Evolutionary conservation across 2,888 invertebrate species (phyloP), one percentile per base, ranked within the genome.

Genomic region (Stenodema calcarata): DNA sequence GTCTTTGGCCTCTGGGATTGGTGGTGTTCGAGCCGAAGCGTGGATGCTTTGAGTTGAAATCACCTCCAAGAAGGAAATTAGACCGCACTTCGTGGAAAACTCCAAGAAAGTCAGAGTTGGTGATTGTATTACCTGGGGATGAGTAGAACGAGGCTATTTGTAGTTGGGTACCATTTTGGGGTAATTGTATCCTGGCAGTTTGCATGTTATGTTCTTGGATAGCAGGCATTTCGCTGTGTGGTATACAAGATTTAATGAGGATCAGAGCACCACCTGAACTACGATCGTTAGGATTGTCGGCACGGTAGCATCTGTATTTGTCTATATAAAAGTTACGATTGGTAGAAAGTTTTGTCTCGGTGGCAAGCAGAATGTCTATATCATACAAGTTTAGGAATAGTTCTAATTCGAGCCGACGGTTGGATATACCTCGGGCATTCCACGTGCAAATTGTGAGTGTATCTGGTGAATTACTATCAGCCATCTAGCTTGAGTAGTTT

Each of bases 131-230:
- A 12, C 41, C 78, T 44, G 81, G 81, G 62, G 81, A 30, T 28
- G 83, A 83, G 62, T 83, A 83, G 83, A 83, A 83, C 6, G 83
- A 62, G 9, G 62, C 83, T 4, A 83, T 70, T 30, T 70, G 70
- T 30, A 41, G 42, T 18, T 62, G 28, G 28, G 6, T 18, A 23
- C 42, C 70, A 41, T 35, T 62, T 28, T 62, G 18, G 30, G 27
- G 28, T 54, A 81, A 27, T 27, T 35, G 27, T 27, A 81, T 81
- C 23, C 81, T 47, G 28, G 81, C 81, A 18, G 47, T 47, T 81
- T 81, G 81, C 11, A 28, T 28, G 18, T 81, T 42, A 47, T 27
- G 28, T 81, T 81, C 81, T 41, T 23, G 42, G 27, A 81, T 30
- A 14, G 83, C 70, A 18, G 70, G 83, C 14, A 83, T 62, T 69